These are phyloP conservation scores for Nymphalis urticae DNA, from an alignment of 2,888 invertebrate genomes.

Conservation along the genomic window DNA sequence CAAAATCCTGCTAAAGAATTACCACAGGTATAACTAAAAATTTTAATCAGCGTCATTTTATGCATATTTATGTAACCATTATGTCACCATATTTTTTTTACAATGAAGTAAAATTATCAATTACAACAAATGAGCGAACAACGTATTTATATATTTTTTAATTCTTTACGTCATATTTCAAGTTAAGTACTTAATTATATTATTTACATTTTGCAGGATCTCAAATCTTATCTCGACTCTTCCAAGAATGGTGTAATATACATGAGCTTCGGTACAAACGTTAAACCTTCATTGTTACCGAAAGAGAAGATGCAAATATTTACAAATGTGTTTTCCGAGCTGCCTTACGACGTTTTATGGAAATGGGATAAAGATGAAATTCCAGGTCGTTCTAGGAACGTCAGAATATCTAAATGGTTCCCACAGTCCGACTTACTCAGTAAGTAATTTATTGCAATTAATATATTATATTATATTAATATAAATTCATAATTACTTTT, in stretches of 20 bases:
- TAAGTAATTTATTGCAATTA: slow-evolving; percentile 7
- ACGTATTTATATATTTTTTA: background rate
- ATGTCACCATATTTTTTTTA: too few species aligned
- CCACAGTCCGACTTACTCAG: slow-evolving; percentile 45
- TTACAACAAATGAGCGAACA: background rate
- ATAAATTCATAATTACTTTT: too few species aligned
- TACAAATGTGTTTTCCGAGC: slow-evolving; percentile 48
- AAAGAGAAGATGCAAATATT: slow-evolving; percentile 42
- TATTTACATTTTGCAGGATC: slow-evolving; percentile 43
- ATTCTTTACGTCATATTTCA: too few species aligned
- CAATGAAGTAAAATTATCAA: too few species aligned
- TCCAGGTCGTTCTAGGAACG: slow-evolving; percentile 49
- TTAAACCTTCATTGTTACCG: slow-evolving; percentile 49
- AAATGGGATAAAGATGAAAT: slow-evolving; percentile 54
- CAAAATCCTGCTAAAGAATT: slow-evolving; percentile 51
- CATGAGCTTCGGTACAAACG: slow-evolving; percentile 60
- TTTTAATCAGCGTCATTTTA: too few species aligned
- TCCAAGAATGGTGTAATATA: slow-evolving; percentile 57
- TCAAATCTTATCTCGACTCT: slow-evolving; percentile 42
- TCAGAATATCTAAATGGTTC: slow-evolving; percentile 54
- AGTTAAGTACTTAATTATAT: too few species aligned
- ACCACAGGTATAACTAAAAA: slow-evolving; percentile 51
- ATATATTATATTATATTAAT: too few species aligned
- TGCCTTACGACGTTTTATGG: slow-evolving; percentile 58
- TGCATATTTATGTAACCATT: too few species aligned